Evolutionary conservation across 2,797 vertebrate genomes (phyloP).

Genomic region (Passerculus sandwichensis): DNA sequence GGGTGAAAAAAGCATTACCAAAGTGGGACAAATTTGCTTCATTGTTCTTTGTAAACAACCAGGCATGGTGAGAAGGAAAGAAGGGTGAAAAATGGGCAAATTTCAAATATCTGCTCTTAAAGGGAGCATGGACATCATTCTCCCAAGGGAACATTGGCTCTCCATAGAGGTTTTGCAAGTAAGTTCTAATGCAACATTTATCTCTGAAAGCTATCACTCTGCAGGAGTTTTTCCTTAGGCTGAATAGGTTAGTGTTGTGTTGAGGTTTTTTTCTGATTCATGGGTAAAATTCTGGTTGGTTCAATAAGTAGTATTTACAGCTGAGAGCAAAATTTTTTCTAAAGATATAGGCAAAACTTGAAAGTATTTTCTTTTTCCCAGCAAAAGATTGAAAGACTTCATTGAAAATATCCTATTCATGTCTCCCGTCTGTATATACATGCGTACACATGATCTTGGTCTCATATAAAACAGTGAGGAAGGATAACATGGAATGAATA

Average conservation of each 20-base stretch:
- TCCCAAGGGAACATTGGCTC: not conserved
- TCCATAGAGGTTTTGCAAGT: not conserved
- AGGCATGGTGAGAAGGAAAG: not conserved
- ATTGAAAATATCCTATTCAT: not conserved
- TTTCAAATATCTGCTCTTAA: not conserved
- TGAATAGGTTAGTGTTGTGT: not conserved
- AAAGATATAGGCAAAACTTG: not conserved
- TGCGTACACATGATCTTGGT: not conserved
- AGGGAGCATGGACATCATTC: not conserved
- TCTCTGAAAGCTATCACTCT: not conserved
- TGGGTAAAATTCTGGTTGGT: not conserved
- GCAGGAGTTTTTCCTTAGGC: not conserved
- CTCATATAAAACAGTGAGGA: not conserved
- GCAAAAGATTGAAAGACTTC: not conserved
- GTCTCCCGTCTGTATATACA: not conserved
- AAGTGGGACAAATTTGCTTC: not conserved
- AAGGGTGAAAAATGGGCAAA: not conserved
- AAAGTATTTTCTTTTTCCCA: not conserved
- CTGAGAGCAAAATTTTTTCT: not conserved
- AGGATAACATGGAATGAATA: not conserved
- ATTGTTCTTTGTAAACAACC: not conserved
- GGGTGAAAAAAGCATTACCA: not conserved
- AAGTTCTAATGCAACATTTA: not conserved
- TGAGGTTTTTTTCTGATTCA: not conserved
- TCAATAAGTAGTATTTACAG: not conserved